Conservation (phyloP, 2,888 invertebrate species). For the Aspidapion aeneum region DNA sequence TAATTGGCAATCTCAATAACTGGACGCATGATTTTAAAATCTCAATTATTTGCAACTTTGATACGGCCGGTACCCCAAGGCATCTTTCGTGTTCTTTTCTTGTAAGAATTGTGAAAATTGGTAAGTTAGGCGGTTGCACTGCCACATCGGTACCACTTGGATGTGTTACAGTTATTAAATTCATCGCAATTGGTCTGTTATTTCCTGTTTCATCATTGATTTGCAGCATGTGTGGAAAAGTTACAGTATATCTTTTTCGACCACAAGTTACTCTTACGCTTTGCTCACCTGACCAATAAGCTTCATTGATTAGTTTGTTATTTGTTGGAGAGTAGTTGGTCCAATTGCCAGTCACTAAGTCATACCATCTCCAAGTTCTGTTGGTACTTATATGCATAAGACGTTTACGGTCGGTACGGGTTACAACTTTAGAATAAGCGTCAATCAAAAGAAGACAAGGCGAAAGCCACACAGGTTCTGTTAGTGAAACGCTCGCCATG, state of each 20-base stretch:
- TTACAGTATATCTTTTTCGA: constrained; percentile 70
- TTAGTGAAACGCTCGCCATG: neutral
- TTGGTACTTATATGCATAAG: constrained; percentile 60
- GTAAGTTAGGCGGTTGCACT: constrained; percentile 33
- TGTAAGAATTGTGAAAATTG: constrained; percentile 37
- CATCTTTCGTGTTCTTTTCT: constrained; percentile 43
- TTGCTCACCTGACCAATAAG: constrained; percentile 69
- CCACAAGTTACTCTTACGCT: constrained; percentile 69
- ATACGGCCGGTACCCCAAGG: constrained; percentile 40
- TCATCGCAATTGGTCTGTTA: constrained; percentile 72
- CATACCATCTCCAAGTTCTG: constrained; percentile 78
- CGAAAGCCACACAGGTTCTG: constrained; percentile 71
- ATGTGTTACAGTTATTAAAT: constrained; percentile 47
- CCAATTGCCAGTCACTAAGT: constrained; percentile 78
- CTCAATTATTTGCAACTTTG: constrained; percentile 36
- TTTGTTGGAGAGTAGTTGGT: constrained; percentile 67
- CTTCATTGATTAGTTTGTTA: constrained; percentile 73
- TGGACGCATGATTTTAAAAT: constrained; percentile 59
- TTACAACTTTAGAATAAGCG: constrained; percentile 70
- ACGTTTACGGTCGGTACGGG: constrained; percentile 62
- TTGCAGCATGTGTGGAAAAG: constrained; percentile 77
- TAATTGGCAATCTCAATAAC: constrained; percentile 65
- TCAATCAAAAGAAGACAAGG: constrained; percentile 71
- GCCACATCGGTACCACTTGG: constrained; percentile 37
- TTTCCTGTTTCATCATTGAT: constrained; percentile 84